A percentile compares a stretch with the other conserved stretches of the same genome.
phyloP scores from a whole-genome alignment of 2,797 vertebrate species.

The Myotis findleyi region DNA sequence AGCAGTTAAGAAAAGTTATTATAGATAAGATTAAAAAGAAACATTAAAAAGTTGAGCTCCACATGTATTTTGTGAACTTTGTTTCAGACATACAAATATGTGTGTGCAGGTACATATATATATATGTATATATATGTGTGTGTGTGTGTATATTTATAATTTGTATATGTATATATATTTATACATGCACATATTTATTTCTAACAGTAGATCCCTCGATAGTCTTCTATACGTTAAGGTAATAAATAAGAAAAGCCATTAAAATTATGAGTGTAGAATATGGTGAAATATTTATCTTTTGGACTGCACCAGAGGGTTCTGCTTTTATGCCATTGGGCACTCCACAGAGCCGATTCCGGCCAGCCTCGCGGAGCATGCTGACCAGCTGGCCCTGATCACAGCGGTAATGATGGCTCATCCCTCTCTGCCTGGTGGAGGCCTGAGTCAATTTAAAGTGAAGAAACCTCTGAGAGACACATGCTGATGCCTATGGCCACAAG shows the following conservation, averaged over 20 bases:
- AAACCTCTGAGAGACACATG: neutral
- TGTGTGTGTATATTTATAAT: neutral
- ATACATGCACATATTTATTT: slow-evolving; percentile 12
- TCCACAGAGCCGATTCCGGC: too few relatives aligned
- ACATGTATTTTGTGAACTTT: slow-evolving; percentile 12
- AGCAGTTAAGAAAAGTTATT: neutral
- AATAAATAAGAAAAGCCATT: neutral
- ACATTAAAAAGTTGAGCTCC: neutral
- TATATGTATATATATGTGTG: neutral
- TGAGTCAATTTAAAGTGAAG: neutral
- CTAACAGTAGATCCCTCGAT: neutral
- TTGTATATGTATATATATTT: neutral
- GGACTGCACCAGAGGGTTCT: neutral
- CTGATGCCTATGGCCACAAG: neutral
- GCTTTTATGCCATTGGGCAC: neutral
- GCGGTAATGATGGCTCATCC: neutral
- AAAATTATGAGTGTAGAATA: neutral
- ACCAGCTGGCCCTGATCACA: neutral
- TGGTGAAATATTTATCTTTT: neutral
- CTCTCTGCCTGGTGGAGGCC: neutral
- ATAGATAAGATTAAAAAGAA: slow-evolving; percentile 33
- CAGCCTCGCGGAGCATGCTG: neutral
- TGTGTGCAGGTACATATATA: neutral
- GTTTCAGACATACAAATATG: slow-evolving; percentile 1
- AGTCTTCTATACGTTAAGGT: neutral